A percentile compares a stretch with the other conserved stretches of the same genome.
Evolutionary conservation across 2,113 vertebrate genomes (phyloP).

Genomic region (Hippoglossus stenolepis): DNA sequence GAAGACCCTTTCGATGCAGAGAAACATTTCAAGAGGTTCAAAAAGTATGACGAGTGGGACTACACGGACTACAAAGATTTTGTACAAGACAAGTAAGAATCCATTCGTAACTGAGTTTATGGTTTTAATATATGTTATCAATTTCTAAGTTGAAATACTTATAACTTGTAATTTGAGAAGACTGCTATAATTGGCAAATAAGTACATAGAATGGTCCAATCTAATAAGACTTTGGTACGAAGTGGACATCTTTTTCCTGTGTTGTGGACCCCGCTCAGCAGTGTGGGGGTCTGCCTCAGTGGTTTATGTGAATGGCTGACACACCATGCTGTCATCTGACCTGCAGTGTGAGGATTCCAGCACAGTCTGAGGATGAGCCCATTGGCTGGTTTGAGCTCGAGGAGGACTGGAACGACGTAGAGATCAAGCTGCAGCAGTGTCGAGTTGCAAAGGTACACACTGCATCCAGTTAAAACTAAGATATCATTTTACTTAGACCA

Average conservation of each 20-base stretch:
- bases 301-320: constrained; percentile 28
- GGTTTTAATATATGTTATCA: neutral
- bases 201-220: neutral
- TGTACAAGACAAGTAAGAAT: constrained; percentile 87
- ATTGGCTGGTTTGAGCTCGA: constrained; percentile 97
- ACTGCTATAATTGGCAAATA: neutral
- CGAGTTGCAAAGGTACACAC: constrained; percentile 87
- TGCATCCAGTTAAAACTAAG: neutral
- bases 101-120: neutral
- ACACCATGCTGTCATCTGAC: constrained; percentile 43
- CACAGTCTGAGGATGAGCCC: constrained; percentile 89
- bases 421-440: constrained; percentile 93
- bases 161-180: neutral
- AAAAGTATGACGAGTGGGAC: constrained; percentile 91
- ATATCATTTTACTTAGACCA: neutral
- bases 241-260: neutral
- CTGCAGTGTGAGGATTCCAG: constrained; percentile 67
- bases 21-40: constrained; percentile 93
- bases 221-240: neutral
- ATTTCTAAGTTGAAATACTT: neutral
- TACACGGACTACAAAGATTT: constrained; percentile 91
- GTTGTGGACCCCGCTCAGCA: neutral
- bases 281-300: neutral
- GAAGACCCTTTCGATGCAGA: constrained; percentile 89
- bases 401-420: constrained; percentile 96